Base-by-base conservation (phyloP, 2,113 vertebrate genomes). In the Passer domesticus region DNA sequence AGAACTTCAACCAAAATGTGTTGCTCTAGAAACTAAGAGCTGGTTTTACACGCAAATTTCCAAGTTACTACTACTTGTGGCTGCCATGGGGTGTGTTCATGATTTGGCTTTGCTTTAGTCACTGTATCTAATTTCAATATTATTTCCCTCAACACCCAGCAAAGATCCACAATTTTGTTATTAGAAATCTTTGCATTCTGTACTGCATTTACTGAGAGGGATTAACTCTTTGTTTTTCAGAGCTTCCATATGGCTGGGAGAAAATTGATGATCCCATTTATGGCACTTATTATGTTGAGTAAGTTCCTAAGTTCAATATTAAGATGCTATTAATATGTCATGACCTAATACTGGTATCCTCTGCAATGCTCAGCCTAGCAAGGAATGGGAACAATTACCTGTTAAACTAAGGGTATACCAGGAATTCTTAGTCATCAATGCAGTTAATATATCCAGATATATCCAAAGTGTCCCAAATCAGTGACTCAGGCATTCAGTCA, bases 191-290 rank as follows among this genome's bases (percentile, higher is more conserved):
- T 94, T 90, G n/a, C 84, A 31, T 92, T 95, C 59, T 96, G 43
- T 97, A 92, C 66, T 96, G 76, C 84, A 85, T 92, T 96, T 96
- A 98, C 96, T 97, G 89, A 98, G 66, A 94, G 37, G 94, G 90
- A 96, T 97, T 97, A 95, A 96, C 80, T 96, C 79, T 98, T 98
- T 98, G 94, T 98, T 98, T 98, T 98, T 93, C 99, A 99, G 99
- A 99, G 97, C 98, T 99, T 98, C 99, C 99, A 59, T 99, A 99
- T 98, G 99, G 99, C 98, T 99, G 99, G 99, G 99, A 99, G 98
- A 99, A 99, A 99, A 99, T 99, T 97, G 99, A 99, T 98, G 99
- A 99, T 98, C 99, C 99, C 95, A 98, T 99, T 98, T 99, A 99
- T 96, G 99, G 99, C 98, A 99, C 99, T 98, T 99, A 99, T 96